These are phyloP conservation scores for Calidris pygmaea DNA, from an alignment of 2,113 vertebrate species.

Conservation along the genomic window DNA sequence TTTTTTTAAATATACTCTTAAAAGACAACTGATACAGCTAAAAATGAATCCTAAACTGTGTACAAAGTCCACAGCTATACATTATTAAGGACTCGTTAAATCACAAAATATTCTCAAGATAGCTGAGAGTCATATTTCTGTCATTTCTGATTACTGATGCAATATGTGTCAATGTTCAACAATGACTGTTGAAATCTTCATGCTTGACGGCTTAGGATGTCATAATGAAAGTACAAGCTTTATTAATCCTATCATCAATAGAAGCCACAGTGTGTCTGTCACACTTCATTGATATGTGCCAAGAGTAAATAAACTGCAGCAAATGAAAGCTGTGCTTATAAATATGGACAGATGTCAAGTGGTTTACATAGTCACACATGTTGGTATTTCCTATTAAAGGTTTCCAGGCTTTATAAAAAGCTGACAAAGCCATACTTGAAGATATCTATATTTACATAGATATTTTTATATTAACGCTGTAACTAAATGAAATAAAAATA, in stretches of 20 bases:
- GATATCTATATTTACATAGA: neutral
- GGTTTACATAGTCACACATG: neutral
- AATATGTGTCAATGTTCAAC: neutral
- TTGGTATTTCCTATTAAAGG: neutral
- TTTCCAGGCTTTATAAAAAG: neutral
- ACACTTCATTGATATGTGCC: slow-evolving; percentile 10
- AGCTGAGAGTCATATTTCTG: neutral
- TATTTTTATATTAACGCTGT: neutral
- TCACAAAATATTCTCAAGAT: neutral
- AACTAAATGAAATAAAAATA: neutral
- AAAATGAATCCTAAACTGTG: neutral
- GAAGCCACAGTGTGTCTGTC: slow-evolving; percentile 14
- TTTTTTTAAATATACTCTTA: neutral
- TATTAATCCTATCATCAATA: slow-evolving; percentile 53
- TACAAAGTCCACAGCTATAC: neutral
- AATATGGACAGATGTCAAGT: slow-evolving; percentile 27
- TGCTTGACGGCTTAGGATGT: neutral
- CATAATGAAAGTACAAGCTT: slow-evolving; percentile 30
- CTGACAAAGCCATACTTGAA: neutral
- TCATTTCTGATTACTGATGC: neutral
- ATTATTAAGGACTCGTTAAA: neutral
- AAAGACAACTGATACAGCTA: neutral
- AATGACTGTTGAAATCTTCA: neutral
- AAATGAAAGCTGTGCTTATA: slow-evolving; percentile 28
- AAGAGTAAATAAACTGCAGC: slow-evolving; percentile 22